A percentile compares a stretch with the other conserved stretches of the same genome.
Evolutionary conservation across 2,888 invertebrate genomes (phyloP).

Genomic region (Dioctria rufipes): DNA sequence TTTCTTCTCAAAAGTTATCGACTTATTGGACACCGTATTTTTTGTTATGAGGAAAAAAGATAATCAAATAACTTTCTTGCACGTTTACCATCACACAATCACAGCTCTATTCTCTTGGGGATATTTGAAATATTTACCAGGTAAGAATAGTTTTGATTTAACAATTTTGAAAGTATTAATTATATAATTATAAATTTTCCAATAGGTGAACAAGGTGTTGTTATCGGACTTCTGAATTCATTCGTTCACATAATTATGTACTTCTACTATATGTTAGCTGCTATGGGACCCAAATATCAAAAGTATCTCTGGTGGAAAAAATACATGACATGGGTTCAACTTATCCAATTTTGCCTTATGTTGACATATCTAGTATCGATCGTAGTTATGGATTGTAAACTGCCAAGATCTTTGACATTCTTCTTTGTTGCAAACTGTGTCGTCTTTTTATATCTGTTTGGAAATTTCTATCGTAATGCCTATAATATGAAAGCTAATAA

Average conservation of each 20-base stretch:
- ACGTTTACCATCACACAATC: constrained; percentile 89
- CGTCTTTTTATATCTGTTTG: constrained; percentile 75
- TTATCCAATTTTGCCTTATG: constrained; percentile 79
- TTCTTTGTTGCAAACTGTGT: constrained; percentile 74
- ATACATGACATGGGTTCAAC: constrained; percentile 73
- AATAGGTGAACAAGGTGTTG: constrained; percentile 71
- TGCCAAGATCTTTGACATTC: constrained; percentile 74
- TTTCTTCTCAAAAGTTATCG: constrained; percentile 84
- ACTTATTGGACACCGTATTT: constrained; percentile 87
- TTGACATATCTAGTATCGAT: constrained; percentile 75
- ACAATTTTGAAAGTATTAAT: not conserved
- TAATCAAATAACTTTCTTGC: constrained; percentile 88
- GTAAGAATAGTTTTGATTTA: constrained; percentile 67
- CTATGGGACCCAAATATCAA: constrained; percentile 72
- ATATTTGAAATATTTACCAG: constrained; percentile 84
- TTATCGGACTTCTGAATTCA: constrained; percentile 72
- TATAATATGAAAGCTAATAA: constrained; percentile 69
- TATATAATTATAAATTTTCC: constrained; percentile 45
- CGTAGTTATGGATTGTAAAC: constrained; percentile 73
- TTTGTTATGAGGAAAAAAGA: constrained; percentile 93
- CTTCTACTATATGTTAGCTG: constrained; percentile 73
- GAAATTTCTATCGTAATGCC: constrained; percentile 75
- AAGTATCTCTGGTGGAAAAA: constrained; percentile 74
- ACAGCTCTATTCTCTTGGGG: constrained; percentile 87
- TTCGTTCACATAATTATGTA: constrained; percentile 74